These are phyloP conservation scores for Theodoxus fluviatilis DNA, from an alignment of 2,888 invertebrate species.

Conservation along the genomic window DNA sequence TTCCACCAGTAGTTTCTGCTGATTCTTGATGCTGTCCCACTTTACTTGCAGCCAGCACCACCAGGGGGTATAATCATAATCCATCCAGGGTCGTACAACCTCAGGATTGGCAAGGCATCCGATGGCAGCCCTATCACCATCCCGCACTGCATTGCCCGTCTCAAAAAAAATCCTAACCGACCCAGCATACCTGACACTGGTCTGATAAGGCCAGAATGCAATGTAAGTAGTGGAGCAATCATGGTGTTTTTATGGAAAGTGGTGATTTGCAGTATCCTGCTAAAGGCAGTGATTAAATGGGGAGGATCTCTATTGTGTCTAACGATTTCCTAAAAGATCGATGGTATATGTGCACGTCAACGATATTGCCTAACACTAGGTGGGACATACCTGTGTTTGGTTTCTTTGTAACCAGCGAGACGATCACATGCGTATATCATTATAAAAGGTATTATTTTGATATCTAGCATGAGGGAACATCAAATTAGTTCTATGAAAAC, in stretches of 20 bases:
- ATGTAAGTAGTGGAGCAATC: constrained; percentile 35
- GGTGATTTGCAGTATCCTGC: background rate
- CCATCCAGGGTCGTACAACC: constrained; percentile 89
- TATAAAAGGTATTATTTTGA: too few relatives aligned
- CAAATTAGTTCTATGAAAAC: too few relatives aligned
- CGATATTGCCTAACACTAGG: too few relatives aligned
- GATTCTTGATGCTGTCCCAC: too few relatives aligned
- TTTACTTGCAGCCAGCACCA: constrained; percentile 46
- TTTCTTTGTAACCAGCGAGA: too few relatives aligned
- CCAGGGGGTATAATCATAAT: constrained; percentile 74
- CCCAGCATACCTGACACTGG: constrained; percentile 44
- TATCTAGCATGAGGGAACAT: too few relatives aligned
- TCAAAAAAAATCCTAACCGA: constrained; percentile 51
- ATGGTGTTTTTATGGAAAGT: background rate
- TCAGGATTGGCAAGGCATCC: constrained; percentile 88
- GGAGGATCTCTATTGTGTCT: too few relatives aligned
- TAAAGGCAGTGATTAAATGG: background rate
- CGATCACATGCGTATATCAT: too few relatives aligned
- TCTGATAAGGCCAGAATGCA: constrained; percentile 54
- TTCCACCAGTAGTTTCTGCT: too few relatives aligned
- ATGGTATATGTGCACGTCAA: too few relatives aligned
- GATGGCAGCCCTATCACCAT: constrained; percentile 86
- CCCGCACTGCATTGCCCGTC: constrained; percentile 84
- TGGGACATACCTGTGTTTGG: too few relatives aligned
- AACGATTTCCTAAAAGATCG: too few relatives aligned